Percentiles rank a stretch among this genome's conserved stretches.
Evolutionary conservation across 2,888 invertebrate genomes (phyloP).

Genomic region (Troglohyphantes excavatus): DNA sequence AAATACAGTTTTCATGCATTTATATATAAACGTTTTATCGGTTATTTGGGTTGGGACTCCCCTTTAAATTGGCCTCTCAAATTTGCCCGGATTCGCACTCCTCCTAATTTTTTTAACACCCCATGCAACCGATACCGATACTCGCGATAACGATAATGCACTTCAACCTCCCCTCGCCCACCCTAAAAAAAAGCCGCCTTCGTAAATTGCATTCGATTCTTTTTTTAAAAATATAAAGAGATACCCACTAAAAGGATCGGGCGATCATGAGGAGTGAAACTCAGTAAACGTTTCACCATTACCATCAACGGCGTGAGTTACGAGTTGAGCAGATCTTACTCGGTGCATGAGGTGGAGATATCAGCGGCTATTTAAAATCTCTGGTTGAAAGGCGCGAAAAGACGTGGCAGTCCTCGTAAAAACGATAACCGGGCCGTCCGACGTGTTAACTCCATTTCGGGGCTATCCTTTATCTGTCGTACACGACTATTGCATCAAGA

Average conservation of each 20-base stretch:
- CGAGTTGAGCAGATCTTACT: not conserved
- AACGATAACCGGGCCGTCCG: not conserved
- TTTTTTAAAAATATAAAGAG: not conserved
- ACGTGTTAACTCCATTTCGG: slow-evolving; percentile 12
- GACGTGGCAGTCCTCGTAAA: not conserved
- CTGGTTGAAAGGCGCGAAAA: slow-evolving; percentile 26
- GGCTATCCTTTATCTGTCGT: not conserved
- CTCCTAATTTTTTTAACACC: not conserved
- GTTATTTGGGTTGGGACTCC: too few species aligned
- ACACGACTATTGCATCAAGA: not conserved
- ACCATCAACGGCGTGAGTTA: slow-evolving; percentile 33
- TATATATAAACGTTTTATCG: too few species aligned
- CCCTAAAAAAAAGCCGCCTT: slow-evolving; percentile 1
- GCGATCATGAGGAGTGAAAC: not conserved
- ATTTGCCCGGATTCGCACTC: not conserved
- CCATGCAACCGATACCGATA: not conserved
- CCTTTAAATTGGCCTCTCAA: too few species aligned
- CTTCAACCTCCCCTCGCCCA: not conserved
- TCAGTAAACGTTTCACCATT: slow-evolving; percentile 8
- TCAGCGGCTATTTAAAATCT: not conserved
- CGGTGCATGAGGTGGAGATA: not conserved
- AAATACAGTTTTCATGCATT: too few species aligned
- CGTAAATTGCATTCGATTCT: slow-evolving; percentile 17
- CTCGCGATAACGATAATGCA: not conserved
- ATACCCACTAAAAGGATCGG: slow-evolving; percentile 19